A percentile compares a stretch with the other conserved stretches of the same genome.
Evolutionary conservation across 2,888 invertebrate species (phyloP).

Genomic region (Dinocampus coccinellae): DNA sequence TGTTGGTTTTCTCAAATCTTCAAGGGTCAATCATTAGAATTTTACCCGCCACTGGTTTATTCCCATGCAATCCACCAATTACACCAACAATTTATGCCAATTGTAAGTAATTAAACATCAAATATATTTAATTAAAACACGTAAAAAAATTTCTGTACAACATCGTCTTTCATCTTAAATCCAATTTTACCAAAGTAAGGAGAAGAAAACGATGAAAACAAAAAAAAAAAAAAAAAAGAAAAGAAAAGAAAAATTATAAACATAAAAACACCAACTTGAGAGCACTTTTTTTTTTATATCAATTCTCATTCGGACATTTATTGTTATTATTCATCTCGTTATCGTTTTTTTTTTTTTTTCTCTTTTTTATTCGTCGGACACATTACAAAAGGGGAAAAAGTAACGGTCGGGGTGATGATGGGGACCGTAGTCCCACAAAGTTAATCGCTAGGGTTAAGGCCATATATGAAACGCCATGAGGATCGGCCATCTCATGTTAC

Average conservation of each 20-base stretch:
- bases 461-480: slow-evolving; percentile 30
- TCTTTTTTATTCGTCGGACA: slow-evolving; percentile 10
- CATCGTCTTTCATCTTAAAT: too few species aligned
- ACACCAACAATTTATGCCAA: slow-evolving; percentile 78
- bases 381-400: slow-evolving; percentile 23
- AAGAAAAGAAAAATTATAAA: background rate
- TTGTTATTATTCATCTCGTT: background rate
- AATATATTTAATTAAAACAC: background rate
- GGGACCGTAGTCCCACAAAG: slow-evolving; percentile 27
- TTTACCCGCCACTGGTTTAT: slow-evolving; percentile 71
- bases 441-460: slow-evolving; percentile 32
- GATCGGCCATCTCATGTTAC: slow-evolving; percentile 44
- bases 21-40: slow-evolving; percentile 75
- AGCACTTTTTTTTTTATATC: background rate
- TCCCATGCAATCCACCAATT: slow-evolving; percentile 77
- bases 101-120: slow-evolving; percentile 71
- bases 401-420: slow-evolving; percentile 22
- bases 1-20: slow-evolving; percentile 77
- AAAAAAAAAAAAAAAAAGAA: too few species aligned
- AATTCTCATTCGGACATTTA: background rate
- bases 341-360: slow-evolving; percentile 25
- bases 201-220: too few species aligned
- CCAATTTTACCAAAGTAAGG: too few species aligned
- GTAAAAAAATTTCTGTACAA: background rate
- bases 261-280: too few species aligned